Evolutionary conservation across 2,888 invertebrate species (phyloP).

Genomic region (Conops quadrifasciatus): DNA sequence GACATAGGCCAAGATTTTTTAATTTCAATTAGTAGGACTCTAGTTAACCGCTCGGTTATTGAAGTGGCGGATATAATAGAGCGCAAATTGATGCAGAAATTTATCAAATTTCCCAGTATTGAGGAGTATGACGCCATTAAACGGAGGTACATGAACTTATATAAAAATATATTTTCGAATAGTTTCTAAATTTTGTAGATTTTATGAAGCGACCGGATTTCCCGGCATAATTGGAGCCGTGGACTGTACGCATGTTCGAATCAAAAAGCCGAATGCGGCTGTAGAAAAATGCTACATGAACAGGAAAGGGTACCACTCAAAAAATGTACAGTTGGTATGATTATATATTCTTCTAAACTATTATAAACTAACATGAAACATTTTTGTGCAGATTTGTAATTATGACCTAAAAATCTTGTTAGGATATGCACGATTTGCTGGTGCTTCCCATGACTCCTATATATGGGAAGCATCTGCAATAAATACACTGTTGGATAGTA

Average conservation of each 20-base stretch:
- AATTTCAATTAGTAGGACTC: not conserved
- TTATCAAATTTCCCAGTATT: not conserved
- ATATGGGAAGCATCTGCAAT: constrained; percentile 1
- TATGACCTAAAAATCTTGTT: not conserved
- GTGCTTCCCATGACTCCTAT: not conserved
- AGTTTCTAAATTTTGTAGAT: not conserved
- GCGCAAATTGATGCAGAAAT: not conserved
- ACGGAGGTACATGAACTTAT: not conserved
- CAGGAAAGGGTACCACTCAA: constrained; percentile 19
- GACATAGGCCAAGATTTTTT: not conserved
- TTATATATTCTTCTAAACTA: not conserved
- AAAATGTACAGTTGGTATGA: constrained; percentile 36
- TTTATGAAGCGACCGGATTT: constrained; percentile 32
- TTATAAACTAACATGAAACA: not conserved
- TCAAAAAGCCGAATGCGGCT: constrained; percentile 27
- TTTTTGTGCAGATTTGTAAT: not conserved
- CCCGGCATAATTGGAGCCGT: constrained; percentile 36
- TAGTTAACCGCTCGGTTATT: not conserved
- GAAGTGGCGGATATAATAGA: not conserved
- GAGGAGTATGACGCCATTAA: not conserved
- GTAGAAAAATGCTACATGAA: constrained; percentile 32
- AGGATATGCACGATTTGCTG: not conserved
- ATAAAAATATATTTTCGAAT: not conserved
- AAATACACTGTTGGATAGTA: not conserved
- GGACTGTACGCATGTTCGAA: constrained; percentile 30